Conservation (phyloP, 2,888 invertebrate genomes). For the Orthosia gracilis region DNA sequence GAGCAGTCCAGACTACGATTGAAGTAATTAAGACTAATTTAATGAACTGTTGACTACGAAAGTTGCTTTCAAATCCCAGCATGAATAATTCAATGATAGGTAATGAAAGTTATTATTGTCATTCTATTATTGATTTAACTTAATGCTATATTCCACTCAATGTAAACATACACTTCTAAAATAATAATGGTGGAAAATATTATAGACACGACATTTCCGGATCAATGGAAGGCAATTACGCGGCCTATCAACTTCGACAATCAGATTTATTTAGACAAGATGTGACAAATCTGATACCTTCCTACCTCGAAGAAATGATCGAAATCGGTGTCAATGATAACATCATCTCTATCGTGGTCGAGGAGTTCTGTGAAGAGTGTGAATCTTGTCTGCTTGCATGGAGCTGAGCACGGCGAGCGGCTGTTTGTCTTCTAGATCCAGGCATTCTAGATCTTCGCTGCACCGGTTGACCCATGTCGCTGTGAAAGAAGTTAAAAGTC, state of each 20-base stretch:
- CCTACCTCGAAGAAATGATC: conserved; percentile 91
- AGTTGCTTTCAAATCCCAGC: neutral
- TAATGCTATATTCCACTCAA: conserved; percentile 10
- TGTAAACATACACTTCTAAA: conserved; percentile 7
- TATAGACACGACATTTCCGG: neutral
- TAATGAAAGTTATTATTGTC: neutral
- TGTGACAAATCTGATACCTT: conserved; percentile 65
- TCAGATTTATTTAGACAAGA: conserved; percentile 38
- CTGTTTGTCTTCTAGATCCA: conserved; percentile 90
- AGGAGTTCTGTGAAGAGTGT: conserved; percentile 94
- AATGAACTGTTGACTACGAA: conserved; percentile 11
- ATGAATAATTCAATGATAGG: neutral
- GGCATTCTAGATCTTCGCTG: conserved; percentile 92
- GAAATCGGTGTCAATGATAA: conserved; percentile 93
- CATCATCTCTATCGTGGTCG: conserved; percentile 94
- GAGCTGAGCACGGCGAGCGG: conserved; percentile 89
- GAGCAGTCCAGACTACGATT: conserved; percentile 2
- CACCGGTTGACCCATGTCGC: conserved; percentile 95
- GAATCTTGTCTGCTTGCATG: conserved; percentile 93
- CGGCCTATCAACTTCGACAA: conserved; percentile 17
- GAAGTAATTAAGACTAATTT: conserved; percentile 5
- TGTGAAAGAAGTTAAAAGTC: conserved; percentile 72
- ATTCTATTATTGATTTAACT: neutral
- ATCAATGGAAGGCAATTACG: conserved; percentile 25
- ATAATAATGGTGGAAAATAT: conserved; percentile 18